Conservation (phyloP, 1,140 invertebrate species). For the Drosophila kanapiae region DNA sequence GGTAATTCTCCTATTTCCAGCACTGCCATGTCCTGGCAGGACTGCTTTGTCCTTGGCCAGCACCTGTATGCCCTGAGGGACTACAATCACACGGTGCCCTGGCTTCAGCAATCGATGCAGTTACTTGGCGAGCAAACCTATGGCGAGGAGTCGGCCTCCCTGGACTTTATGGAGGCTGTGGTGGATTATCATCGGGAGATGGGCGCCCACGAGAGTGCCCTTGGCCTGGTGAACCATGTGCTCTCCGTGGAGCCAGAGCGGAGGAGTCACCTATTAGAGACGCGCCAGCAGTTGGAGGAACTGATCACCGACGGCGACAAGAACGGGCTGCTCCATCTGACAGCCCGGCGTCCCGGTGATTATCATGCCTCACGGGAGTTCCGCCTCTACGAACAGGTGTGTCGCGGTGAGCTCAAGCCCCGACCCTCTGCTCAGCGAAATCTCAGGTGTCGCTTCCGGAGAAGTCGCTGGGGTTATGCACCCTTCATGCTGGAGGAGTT, state of each 20-base stretch:
- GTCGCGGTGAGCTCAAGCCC: conserved; percentile 90
- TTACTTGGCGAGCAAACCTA: conserved; percentile 57
- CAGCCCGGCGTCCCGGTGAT: conserved; percentile 41
- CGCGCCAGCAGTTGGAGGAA: conserved; percentile 87
- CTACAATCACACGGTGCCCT: conserved; percentile 95
- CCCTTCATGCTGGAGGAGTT: conserved; percentile 94
- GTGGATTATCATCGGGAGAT: conserved; percentile 90
- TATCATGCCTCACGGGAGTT: conserved; percentile 75
- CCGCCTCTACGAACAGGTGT: conserved; percentile 92
- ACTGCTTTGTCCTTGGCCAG: conserved; percentile 98
- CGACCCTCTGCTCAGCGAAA: conserved; percentile 70
- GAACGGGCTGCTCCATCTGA: conserved; percentile 63
- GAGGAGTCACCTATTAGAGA: conserved; percentile 91
- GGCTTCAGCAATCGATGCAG: conserved; percentile 94
- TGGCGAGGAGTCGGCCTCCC: conserved; percentile 41
- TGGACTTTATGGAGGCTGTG: conserved; percentile 78
- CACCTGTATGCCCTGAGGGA: conserved; percentile 97
- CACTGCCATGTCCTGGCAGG: conserved; percentile 90
- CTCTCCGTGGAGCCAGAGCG: conserved; percentile 93
- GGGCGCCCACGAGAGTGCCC: conserved; percentile 92
- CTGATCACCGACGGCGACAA: conserved; percentile 65
- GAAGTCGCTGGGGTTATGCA: conserved; percentile 90
- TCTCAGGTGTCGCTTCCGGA: conserved; percentile 88
- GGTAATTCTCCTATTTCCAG: conserved; percentile 64
- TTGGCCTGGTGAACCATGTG: conserved; percentile 95